phyloP scores from a whole-genome alignment of 2,888 invertebrate species.

The Actias luna region DNA sequence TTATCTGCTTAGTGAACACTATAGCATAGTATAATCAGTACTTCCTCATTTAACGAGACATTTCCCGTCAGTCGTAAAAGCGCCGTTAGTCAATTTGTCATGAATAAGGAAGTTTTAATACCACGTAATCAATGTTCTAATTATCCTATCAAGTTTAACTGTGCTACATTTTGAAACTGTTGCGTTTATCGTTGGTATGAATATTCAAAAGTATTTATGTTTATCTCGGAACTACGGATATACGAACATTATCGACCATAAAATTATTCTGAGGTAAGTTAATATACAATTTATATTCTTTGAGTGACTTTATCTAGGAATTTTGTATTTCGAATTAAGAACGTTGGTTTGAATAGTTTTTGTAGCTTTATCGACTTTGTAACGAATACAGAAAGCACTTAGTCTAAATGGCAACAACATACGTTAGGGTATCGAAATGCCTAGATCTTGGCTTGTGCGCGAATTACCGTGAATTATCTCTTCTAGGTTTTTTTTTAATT shows the following conservation, averaged over 20 bases:
- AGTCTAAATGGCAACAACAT: no score
- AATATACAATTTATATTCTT: neutral
- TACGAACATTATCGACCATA: neutral
- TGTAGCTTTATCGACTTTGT: neutral
- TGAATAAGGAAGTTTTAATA: conserved; percentile 18
- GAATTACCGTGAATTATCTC: no score
- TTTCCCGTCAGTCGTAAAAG: conserved; percentile 45
- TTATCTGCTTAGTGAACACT: neutral
- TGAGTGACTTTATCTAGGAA: neutral
- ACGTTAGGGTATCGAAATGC: no score
- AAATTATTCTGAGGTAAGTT: neutral
- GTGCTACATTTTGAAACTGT: neutral
- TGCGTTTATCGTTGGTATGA: neutral
- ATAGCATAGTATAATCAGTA: conserved; percentile 27
- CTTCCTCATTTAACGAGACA: conserved; percentile 55
- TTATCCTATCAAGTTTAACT: conserved; percentile 12
- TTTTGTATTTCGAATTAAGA: no score
- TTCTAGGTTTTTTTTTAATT: no score
- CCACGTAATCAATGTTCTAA: conserved; percentile 14
- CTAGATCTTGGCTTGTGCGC: no score
- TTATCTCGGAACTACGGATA: neutral
- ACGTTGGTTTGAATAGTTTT: no score
- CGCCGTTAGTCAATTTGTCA: conserved; percentile 16
- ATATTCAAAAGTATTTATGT: neutral
- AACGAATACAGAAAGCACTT: no score